phyloP scores from a whole-genome alignment of 2,888 invertebrate species.

The Chouioia cunea region DNA sequence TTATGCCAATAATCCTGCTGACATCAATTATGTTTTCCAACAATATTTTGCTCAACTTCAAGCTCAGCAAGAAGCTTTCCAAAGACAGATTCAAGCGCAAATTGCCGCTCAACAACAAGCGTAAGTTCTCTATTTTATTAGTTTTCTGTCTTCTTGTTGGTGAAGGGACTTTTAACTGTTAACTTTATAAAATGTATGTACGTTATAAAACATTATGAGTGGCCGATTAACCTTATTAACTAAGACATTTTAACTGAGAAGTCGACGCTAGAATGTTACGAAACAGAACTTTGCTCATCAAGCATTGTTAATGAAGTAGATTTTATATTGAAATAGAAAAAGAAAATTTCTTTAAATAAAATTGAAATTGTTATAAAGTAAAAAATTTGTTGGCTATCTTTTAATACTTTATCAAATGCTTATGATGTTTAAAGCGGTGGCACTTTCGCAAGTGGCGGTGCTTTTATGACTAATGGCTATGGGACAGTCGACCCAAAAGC shows the following conservation, averaged over 20 bases:
- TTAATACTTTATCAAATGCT: background rate
- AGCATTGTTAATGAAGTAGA: too few species aligned
- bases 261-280: too few species aligned
- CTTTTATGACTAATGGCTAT: slow-evolving; percentile 49
- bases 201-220: background rate
- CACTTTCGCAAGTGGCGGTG: slow-evolving; percentile 46
- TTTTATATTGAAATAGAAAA: too few species aligned
- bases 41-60: slow-evolving; percentile 52
- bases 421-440: slow-evolving; percentile 39
- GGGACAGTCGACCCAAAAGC: slow-evolving; percentile 49
- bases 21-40: slow-evolving; percentile 42
- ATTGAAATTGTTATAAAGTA: too few species aligned
- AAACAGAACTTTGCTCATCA: too few species aligned
- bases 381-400: background rate
- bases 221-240: too few species aligned
- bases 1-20: background rate
- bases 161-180: background rate
- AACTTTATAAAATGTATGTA: background rate
- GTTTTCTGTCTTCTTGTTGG: background rate
- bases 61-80: slow-evolving; percentile 52
- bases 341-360: too few species aligned
- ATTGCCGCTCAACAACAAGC: slow-evolving; percentile 54
- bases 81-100: slow-evolving; percentile 48
- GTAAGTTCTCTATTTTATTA: slow-evolving; percentile 51
- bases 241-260: too few species aligned